Base-by-base conservation (phyloP, 2,113 vertebrate species). In the Pangasianodon hypophthalmus region DNA sequence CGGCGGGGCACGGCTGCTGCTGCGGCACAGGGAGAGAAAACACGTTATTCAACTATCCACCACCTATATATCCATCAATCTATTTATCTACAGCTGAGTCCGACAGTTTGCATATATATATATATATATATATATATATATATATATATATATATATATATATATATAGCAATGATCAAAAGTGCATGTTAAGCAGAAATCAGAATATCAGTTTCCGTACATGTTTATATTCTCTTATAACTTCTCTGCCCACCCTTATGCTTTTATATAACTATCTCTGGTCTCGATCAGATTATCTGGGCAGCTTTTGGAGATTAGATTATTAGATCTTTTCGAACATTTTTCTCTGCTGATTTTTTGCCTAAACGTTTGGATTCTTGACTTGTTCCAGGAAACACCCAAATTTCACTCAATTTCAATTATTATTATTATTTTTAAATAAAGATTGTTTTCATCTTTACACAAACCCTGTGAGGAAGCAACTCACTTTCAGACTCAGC, bases 1-100 rank as follows among this genome's bases (percentile, higher is more conserved):
- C 95, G 92, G 90, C 96, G 95, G 87, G 96, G 96, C 96, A 96
- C 95, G 95, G 95, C 92, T 96, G 95, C 95, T 95, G 92, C 41
- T 90, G 37, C 0, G 8, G 44, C 1, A 79, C 16, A 86, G 64
- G 86, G 4, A 87, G 6, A 82, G 32, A 32, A 60, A 75, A 67
- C 64, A 56, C 46, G 24, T 81, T 54, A 81, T 32, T 83, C 32
- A 41, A 37, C 32, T 58, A 41, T 2, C 9, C 0, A n/a, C 26
- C 77, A 80, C 6, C 75, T 48, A 56, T 1, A 21, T 32, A 32
- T 54, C 16, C 6, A 58, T 58, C 9, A 58, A 37, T 37, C 3
- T 21, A 4, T 24, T 56, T 11, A 60, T 24, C 19, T 24, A 11
- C 19, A 24, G 8, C 48, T 8, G 26, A 50, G 26, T 80, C 46